Percentiles rank a stretch among this genome's conserved stretches.
Conservation (phyloP, 2,888 invertebrate genomes). For the Nineta flava region DNA sequence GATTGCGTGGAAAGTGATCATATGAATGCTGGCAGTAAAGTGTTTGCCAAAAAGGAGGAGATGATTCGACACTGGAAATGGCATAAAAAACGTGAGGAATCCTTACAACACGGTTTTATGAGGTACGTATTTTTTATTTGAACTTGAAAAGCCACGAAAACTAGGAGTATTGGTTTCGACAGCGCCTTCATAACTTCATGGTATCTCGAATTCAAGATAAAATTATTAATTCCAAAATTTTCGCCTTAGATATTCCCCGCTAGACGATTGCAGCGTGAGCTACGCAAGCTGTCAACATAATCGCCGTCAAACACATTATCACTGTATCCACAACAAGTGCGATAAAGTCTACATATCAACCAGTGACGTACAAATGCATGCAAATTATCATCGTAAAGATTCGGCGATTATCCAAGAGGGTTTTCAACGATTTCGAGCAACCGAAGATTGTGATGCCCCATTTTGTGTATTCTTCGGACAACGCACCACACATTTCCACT, state of each 20-base stretch:
- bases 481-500: conserved; percentile 95
- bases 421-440: conserved; percentile 89
- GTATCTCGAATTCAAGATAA: too few relatives aligned
- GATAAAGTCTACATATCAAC: conserved; percentile 97
- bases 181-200: too few relatives aligned
- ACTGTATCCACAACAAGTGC: conserved; percentile 87
- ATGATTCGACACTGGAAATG: conserved; percentile 98
- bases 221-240: conserved; percentile 9
- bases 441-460: conserved; percentile 85
- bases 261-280: conserved; percentile 83
- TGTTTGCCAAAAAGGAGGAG: conserved; percentile 96
- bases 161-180: neutral
- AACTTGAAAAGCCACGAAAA: neutral
- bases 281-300: conserved; percentile 83
- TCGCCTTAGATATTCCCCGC: conserved; percentile 66
- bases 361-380: conserved; percentile 98
- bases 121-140: conserved; percentile 11
- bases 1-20: conserved; percentile 51
- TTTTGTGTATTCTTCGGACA: conserved; percentile 88
- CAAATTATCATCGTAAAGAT: conserved; percentile 95
- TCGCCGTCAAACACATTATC: conserved; percentile 89
- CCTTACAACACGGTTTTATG: conserved; percentile 87
- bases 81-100: conserved; percentile 97
- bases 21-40: conserved; percentile 33
- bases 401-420: conserved; percentile 96